Percentiles rank a stretch among this genome's conserved stretches.
phyloP scores from a whole-genome alignment of 2,113 vertebrate species.

The Phrynosoma platyrhinos region DNA sequence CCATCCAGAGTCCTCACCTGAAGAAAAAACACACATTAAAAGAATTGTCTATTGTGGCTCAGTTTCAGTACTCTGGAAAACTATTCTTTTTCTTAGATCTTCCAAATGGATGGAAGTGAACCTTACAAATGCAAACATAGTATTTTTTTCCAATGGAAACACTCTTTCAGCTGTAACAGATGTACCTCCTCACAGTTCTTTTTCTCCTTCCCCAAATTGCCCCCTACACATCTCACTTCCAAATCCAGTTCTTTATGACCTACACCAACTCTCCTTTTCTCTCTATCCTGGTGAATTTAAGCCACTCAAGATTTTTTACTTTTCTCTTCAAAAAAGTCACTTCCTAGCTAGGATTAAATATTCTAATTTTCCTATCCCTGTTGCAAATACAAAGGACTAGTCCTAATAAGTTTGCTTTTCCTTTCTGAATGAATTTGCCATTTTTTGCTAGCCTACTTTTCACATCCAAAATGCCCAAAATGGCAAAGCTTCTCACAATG shows the following conservation, averaged over 20 bases:
- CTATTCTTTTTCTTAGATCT: neutral
- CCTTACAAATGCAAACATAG: neutral
- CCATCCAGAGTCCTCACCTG: neutral
- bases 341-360: neutral
- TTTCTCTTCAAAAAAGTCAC: neutral
- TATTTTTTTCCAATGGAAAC: neutral
- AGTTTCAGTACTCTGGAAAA: neutral
- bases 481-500: neutral
- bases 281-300: neutral
- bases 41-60: neutral
- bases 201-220: neutral
- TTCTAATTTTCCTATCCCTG: neutral
- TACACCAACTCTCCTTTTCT: too few relatives aligned
- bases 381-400: neutral
- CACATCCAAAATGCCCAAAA: neutral
- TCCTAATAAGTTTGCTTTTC: neutral
- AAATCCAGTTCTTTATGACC: too few relatives aligned
- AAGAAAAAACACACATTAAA: neutral
- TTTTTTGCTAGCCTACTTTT: neutral
- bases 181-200: neutral
- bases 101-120: neutral
- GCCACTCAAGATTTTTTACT: neutral
- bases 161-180: neutral
- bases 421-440: neutral
- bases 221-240: too few relatives aligned